These are phyloP conservation scores for Plectropomus leopardus DNA, from an alignment of 2,113 vertebrate species.

Conservation along the genomic window DNA sequence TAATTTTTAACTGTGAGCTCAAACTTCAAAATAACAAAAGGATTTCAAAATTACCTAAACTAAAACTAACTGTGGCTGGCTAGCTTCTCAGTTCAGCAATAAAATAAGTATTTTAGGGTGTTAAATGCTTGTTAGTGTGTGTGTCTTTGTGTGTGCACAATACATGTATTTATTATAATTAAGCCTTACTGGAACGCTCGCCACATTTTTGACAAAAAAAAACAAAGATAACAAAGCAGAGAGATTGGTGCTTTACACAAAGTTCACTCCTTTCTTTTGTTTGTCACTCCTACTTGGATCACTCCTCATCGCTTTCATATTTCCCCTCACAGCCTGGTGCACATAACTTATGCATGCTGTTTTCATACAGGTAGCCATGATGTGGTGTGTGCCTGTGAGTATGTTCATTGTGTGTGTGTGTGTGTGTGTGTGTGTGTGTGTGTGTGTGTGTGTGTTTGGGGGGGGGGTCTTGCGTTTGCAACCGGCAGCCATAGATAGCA, in stretches of 20 bases:
- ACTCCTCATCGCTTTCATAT: constrained; percentile 13
- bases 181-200: neutral
- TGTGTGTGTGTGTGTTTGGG: neutral
- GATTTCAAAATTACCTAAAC: neutral
- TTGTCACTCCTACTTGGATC: constrained; percentile 22
- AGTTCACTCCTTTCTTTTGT: constrained; percentile 1
- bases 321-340: constrained; percentile 48
- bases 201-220: neutral
- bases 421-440: constrained; percentile 15
- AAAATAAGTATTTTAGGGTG: neutral
- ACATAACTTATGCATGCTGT: constrained; percentile 71
- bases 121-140: neutral
- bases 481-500: constrained; percentile 44
- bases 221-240: constrained; percentile 11
- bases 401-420: neutral
- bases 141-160: neutral
- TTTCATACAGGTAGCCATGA: constrained; percentile 51
- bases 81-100: neutral
- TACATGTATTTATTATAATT: constrained; percentile 7
- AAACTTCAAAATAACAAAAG: neutral
- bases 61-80: neutral
- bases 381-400: constrained; percentile 27
- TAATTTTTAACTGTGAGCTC: neutral
- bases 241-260: neutral
- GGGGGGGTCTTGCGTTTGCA: constrained; percentile 40